These are phyloP conservation scores for Eulemur macaco DNA, from an alignment of 2,113 vertebrate species.

Conservation along the genomic window DNA sequence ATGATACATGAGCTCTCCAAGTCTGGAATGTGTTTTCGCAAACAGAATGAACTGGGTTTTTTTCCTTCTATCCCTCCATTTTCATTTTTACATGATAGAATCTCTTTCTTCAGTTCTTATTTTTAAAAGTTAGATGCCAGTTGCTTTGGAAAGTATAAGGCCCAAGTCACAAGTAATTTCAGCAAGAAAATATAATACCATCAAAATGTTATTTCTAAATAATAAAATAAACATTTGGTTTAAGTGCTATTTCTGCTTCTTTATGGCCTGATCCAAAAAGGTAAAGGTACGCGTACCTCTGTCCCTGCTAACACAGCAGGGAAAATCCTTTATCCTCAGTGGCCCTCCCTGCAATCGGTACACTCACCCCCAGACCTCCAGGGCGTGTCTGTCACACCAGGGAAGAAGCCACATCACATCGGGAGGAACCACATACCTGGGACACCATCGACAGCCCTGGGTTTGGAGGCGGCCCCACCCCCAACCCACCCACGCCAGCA, in stretches of 20 bases:
- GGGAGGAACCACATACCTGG: neutral
- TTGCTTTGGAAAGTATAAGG: neutral
- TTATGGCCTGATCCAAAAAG: neutral
- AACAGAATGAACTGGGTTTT: neutral
- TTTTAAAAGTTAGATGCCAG: neutral
- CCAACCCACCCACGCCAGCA: neutral
- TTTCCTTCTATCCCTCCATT: neutral
- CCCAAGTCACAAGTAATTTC: neutral
- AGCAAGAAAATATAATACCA: neutral
- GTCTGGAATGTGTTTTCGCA: neutral
- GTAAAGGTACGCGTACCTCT: rapidly evolving
- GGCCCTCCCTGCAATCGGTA: too few species aligned
- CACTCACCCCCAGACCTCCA: neutral
- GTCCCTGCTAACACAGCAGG: neutral
- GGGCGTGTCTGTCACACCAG: rapidly evolving
- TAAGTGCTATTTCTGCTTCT: neutral
- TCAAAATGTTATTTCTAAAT: neutral
- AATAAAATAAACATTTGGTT: neutral
- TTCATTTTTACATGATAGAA: neutral
- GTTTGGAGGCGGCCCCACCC: neutral
- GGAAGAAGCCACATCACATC: neutral
- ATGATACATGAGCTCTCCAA: neutral
- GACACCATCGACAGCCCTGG: neutral
- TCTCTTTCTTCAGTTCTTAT: neutral
- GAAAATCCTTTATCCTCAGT: neutral